Evolutionary conservation across 2,797 vertebrate genomes (phyloP).

Genomic region (Acomys russatus): DNA sequence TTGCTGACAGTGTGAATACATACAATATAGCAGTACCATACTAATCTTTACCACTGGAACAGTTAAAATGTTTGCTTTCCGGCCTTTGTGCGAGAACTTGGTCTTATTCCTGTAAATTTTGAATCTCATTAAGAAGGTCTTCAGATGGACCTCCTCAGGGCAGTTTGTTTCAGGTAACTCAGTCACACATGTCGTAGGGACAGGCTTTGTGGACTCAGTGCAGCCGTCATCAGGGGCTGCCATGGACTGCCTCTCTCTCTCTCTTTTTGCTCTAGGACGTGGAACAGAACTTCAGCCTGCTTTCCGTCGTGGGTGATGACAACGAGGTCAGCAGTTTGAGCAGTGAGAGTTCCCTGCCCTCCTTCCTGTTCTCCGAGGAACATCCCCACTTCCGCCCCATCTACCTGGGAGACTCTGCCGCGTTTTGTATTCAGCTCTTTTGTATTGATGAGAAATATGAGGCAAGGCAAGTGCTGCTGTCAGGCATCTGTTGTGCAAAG

Average conservation of each 20-base stretch:
- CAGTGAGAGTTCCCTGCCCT: neutral
- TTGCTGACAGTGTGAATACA: neutral
- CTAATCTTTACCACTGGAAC: neutral
- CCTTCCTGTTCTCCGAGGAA: neutral
- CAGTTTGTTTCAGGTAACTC: neutral
- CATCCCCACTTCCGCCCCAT: constrained; percentile 72
- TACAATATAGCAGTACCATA: neutral
- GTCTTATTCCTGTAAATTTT: constrained; percentile 35
- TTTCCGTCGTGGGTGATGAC: neutral
- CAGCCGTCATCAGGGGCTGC: neutral
- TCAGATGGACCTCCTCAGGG: constrained; percentile 14
- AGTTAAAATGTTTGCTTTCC: constrained; percentile 29
- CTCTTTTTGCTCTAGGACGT: constrained; percentile 80
- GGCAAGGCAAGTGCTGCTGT: constrained; percentile 88
- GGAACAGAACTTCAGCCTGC: neutral
- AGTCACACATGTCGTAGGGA: neutral
- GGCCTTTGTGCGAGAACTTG: neutral
- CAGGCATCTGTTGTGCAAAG: neutral
- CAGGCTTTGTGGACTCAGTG: neutral
- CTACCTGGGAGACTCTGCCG: constrained; percentile 85
- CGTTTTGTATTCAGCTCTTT: constrained; percentile 93
- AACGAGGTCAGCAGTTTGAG: neutral
- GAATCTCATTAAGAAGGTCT: constrained; percentile 41
- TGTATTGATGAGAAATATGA: constrained; percentile 92
- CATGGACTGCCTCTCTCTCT: constrained; percentile 29